A percentile compares a stretch with the other conserved stretches of the same genome.
Conservation (phyloP, 2,113 vertebrate species). For the Argyrosomus japonicus region DNA sequence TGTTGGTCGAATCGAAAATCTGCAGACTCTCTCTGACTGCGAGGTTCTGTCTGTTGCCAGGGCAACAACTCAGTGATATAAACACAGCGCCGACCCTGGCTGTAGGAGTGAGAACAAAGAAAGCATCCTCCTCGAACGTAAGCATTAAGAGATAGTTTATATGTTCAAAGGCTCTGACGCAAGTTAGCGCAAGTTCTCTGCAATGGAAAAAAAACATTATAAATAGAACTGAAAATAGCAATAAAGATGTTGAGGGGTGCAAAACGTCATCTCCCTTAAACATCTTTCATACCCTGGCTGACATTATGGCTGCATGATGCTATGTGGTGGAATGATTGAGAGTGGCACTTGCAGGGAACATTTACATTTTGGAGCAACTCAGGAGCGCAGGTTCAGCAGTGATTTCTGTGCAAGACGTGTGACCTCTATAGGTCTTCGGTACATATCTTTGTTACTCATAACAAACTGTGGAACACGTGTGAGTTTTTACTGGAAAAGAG, state of each 20-base stretch:
- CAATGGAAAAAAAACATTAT: slow-evolving; percentile 55
- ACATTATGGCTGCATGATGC: slow-evolving; percentile 4
- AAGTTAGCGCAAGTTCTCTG: slow-evolving; percentile 50
- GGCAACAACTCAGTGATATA: slow-evolving; percentile 71
- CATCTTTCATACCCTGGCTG: slow-evolving; percentile 23
- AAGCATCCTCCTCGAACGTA: slow-evolving; percentile 60
- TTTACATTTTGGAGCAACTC: neutral
- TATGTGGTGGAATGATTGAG: slow-evolving; percentile 3
- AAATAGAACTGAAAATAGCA: slow-evolving; percentile 36
- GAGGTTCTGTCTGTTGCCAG: slow-evolving; percentile 65
- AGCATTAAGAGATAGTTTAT: slow-evolving; percentile 72
- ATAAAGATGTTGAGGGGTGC: slow-evolving; percentile 14
- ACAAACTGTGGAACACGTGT: neutral
- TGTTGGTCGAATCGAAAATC: slow-evolving; percentile 18
- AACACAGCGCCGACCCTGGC: slow-evolving; percentile 63
- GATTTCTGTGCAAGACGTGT: slow-evolving; percentile 1
- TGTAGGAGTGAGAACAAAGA: slow-evolving; percentile 71
- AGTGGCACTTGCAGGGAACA: neutral
- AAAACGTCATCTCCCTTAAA: slow-evolving; percentile 15
- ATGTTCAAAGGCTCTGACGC: slow-evolving; percentile 68
- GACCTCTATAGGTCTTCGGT: neutral
- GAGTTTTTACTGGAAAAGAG: neutral
- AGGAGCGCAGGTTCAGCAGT: neutral
- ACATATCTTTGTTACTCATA: neutral
- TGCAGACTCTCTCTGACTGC: slow-evolving; percentile 27